phyloP scores from a whole-genome alignment of 53 echinoderm and acorn worm species.

The Holothuria scabra region DNA sequence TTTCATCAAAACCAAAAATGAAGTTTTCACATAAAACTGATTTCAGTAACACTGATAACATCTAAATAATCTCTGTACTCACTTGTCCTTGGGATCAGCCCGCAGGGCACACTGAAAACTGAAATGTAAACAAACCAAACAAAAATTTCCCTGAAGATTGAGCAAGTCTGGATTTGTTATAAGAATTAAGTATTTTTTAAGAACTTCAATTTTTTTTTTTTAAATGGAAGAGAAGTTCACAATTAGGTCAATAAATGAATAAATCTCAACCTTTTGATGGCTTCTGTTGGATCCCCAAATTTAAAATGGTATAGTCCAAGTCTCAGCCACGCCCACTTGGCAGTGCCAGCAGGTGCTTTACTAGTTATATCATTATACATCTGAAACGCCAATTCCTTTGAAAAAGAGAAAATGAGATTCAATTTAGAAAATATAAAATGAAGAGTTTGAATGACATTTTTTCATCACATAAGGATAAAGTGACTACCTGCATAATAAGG shows the following conservation, averaged over 20 bases:
- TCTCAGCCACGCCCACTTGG: conserved; percentile 97
- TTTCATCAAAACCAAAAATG: too few species aligned
- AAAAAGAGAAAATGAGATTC: neutral
- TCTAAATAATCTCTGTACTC: neutral
- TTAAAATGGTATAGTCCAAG: conserved; percentile 88
- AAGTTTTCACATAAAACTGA: too few species aligned
- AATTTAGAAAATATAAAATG: too few species aligned
- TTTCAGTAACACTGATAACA: too few species aligned
- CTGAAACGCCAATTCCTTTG: conserved; percentile 59
- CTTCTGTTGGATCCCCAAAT: conserved; percentile 69
- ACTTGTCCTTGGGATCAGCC: conserved; percentile 95
- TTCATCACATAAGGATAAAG: neutral
- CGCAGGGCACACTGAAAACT: conserved; percentile 91
- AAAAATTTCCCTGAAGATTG: neutral
- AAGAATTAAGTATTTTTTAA: too few species aligned
- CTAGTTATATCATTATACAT: conserved; percentile 79
- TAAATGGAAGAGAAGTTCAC: too few species aligned
- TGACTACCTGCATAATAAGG: too few species aligned
- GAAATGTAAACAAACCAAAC: neutral
- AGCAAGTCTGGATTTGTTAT: too few species aligned
- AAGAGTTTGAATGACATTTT: neutral
- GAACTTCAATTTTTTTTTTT: too few species aligned
- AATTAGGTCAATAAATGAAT: too few species aligned
- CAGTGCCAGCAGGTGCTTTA: conserved; percentile 74
- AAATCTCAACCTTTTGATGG: conserved; percentile 75